Evolutionary conservation across 1,140 invertebrate species (phyloP).

Genomic region (Hydropsyche tenuis): DNA sequence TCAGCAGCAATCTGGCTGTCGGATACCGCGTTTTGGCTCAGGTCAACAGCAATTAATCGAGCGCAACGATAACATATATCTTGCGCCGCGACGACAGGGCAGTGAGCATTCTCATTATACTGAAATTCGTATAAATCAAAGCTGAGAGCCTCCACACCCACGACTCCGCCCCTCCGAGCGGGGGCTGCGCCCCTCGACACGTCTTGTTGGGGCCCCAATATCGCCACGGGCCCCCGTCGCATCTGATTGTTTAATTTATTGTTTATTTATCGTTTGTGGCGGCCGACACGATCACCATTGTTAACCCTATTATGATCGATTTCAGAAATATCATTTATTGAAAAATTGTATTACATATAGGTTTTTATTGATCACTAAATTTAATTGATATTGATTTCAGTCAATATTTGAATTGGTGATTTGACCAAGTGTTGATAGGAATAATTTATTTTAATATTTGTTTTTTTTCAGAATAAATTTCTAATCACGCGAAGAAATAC

Average conservation of each 20-base stretch:
- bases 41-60: no score
- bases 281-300: slow-evolving; percentile 13
- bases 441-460: no score
- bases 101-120: slow-evolving; percentile 28
- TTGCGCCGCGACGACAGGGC: slow-evolving; percentile 10
- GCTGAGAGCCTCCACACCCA: neutral
- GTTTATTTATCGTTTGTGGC: slow-evolving; percentile 32
- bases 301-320: slow-evolving; percentile 5
- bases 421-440: no score
- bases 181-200: slow-evolving; percentile 11
- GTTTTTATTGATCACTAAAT: no score
- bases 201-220: neutral
- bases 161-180: neutral
- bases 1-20: no score
- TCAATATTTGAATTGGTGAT: no score
- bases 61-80: neutral
- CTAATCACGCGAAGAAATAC: no score
- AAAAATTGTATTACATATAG: no score
- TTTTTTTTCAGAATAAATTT: no score
- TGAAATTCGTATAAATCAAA: slow-evolving; percentile 31
- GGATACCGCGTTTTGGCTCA: no score
- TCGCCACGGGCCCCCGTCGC: slow-evolving; percentile 2
- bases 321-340: no score
- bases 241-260: slow-evolving; percentile 39
- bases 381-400: no score